A percentile compares a stretch with the other conserved stretches of the same genome.
Conservation (phyloP, 1,140 invertebrate genomes). For the Scaptomyza graminum region DNA sequence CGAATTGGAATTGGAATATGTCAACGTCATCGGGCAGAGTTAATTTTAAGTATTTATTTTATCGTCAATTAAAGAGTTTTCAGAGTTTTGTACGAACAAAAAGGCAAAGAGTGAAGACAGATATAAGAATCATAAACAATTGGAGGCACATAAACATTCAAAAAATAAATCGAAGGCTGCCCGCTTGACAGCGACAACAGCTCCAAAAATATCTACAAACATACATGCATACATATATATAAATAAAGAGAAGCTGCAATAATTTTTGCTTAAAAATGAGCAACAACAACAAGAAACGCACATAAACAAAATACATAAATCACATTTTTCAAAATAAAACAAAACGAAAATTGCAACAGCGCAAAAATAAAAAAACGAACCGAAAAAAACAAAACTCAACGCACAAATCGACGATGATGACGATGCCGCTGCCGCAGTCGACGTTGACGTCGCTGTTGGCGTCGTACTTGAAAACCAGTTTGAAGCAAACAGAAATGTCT, state of each 20-base stretch:
- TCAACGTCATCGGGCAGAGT: constrained; percentile 27
- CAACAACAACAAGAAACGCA: constrained; percentile 28
- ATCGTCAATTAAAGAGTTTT: constrained; percentile 63
- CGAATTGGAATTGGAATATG: constrained; percentile 49
- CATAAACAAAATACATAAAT: constrained; percentile 75
- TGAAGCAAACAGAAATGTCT: constrained; percentile 61
- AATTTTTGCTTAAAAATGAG: constrained; percentile 68
- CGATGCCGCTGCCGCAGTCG: constrained; percentile 18
- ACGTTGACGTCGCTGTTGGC: constrained; percentile 12
- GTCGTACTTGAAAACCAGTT: constrained; percentile 81
- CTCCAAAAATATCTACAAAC: background rate
- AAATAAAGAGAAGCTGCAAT: constrained; percentile 72
- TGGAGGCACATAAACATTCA: constrained; percentile 80
- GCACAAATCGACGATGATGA: constrained; percentile 64
- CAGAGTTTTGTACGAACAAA: constrained; percentile 6
- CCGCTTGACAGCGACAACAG: constrained; percentile 60
- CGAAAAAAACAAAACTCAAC: constrained; percentile 56
- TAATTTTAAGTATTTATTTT: constrained; percentile 63
- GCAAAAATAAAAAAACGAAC: constrained; percentile 45
- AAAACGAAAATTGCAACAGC: constrained; percentile 77
- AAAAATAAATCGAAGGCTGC: constrained; percentile 81
- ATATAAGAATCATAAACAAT: constrained; percentile 73
- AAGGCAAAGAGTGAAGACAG: constrained; percentile 47
- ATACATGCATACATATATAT: background rate
- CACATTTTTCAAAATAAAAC: constrained; percentile 78